Percentiles rank a stretch among this genome's conserved stretches.
Evolutionary conservation across 2,797 vertebrate species (phyloP).

Genomic region (Caiman crocodilus): DNA sequence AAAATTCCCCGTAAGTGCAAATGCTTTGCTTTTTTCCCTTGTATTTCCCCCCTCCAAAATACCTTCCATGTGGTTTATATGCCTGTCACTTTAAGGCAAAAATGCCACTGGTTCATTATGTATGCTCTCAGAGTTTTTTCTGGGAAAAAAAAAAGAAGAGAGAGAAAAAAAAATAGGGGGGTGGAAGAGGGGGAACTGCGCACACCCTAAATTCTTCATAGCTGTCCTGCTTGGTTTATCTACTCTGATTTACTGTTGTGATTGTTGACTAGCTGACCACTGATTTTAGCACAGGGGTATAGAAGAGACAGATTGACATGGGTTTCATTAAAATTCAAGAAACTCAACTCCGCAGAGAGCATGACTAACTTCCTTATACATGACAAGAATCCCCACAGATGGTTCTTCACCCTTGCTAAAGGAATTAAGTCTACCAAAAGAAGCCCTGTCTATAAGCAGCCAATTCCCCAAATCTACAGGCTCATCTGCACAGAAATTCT

Average conservation of each 20-base stretch:
- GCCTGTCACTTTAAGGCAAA: conserved; percentile 5
- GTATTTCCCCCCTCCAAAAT: background rate
- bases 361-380: conserved; percentile 82
- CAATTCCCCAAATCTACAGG: conserved; percentile 83
- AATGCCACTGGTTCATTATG: background rate
- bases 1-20: background rate
- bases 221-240: conserved; percentile 67
- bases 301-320: conserved; percentile 79
- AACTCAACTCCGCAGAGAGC: conserved; percentile 79
- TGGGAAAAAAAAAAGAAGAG: background rate
- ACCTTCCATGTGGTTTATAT: background rate
- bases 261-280: conserved; percentile 81
- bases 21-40: background rate
- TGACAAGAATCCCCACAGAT: conserved; percentile 83
- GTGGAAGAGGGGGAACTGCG: accelerated
- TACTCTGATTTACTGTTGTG: conserved; percentile 77
- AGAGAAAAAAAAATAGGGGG: accelerated
- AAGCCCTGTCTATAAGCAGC: conserved; percentile 80
- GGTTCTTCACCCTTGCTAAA: conserved; percentile 81
- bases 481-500: conserved; percentile 85
- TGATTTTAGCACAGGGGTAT: conserved; percentile 73
- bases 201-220: conserved; percentile 52
- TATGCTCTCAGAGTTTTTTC: background rate
- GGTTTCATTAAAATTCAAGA: conserved; percentile 85
- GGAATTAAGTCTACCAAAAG: conserved; percentile 83